Base-by-base conservation (phyloP, 2,888 invertebrate genomes). In the Metellina segmentata region DNA sequence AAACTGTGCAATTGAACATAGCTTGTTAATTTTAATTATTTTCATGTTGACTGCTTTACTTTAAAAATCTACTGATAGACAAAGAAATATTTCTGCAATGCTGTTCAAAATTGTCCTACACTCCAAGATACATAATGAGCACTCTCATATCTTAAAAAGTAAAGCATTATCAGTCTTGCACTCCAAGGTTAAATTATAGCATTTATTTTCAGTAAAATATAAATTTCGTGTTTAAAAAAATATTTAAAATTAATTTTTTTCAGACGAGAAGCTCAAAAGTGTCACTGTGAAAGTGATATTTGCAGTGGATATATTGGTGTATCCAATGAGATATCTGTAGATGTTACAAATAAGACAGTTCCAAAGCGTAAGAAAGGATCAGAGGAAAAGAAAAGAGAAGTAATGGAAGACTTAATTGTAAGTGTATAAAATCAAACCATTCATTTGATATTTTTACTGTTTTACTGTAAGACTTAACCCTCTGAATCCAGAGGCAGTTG, bases 281-380 rank as follows among this genome's bases (percentile, higher is more conserved):
- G 99, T 95, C 98, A 96, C 95, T 99, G 99, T 95, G 98, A 98
- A 93, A 96, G 99, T 0, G 94, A 96, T 11, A 97, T 96, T 94
- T 99, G 99, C 94, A 97, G 98, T 49, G 99, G 99, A 0, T 98
- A 98, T 97, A 98, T 99, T 93, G 99, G 99, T 0, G 94, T 94
- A 4, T 93, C 93, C 11, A 94, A 93, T 74, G 93, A 93, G 53
- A 87, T 93, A 74, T 79, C 85, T 16, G 53, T 93, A 16, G 89
- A 92, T 34, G 94, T 94, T 95, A 95, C 94, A 94, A 96, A 94
- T 96, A 96, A 94, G 94, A 94, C 94, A 94, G 94, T 93, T 79
- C 93, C 61, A 71, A 90, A 93, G 85, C 83, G 92, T 53, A 90
- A 88, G 72, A 85, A 93, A 77, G 51, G 87, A 8, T 75, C 79